phyloP scores from a whole-genome alignment of 2,113 vertebrate species.

The Oryzias celebensis region DNA sequence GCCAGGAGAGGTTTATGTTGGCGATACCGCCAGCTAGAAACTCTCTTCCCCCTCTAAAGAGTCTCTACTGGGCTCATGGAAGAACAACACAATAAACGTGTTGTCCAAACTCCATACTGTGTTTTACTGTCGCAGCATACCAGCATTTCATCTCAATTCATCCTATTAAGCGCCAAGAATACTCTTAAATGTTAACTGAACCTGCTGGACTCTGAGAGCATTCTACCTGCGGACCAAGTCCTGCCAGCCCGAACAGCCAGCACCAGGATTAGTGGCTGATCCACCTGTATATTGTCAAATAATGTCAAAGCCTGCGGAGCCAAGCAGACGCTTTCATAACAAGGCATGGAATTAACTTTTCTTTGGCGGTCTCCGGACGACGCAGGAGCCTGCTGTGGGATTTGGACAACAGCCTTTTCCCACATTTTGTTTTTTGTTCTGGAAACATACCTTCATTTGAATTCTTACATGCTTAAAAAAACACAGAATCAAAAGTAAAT shows the following conservation, averaged over 20 bases:
- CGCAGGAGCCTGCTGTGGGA: slow-evolving; percentile 1
- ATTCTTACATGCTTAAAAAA: slow-evolving; percentile 6
- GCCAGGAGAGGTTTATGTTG: slow-evolving; percentile 21
- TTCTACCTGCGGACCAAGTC: slow-evolving; percentile 20
- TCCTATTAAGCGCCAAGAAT: background rate
- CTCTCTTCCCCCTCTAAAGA: slow-evolving; percentile 21
- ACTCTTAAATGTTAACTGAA: background rate
- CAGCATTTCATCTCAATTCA: background rate
- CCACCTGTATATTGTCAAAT: slow-evolving; percentile 44
- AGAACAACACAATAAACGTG: slow-evolving; percentile 4
- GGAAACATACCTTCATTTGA: slow-evolving; percentile 12
- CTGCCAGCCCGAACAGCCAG: slow-evolving; percentile 24
- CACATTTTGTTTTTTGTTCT: slow-evolving; percentile 9
- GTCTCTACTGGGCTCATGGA: slow-evolving; percentile 10
- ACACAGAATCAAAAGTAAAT: slow-evolving; percentile 1
- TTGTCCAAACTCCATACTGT: background rate
- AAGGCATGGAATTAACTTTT: slow-evolving; percentile 23
- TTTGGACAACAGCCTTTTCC: slow-evolving; percentile 12
- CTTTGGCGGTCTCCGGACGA: slow-evolving; percentile 18
- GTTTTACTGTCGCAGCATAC: background rate
- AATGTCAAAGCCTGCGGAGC: slow-evolving; percentile 27
- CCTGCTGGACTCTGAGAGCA: background rate
- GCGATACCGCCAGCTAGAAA: slow-evolving; percentile 6
- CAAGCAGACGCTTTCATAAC: slow-evolving; percentile 42
- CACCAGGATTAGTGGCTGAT: slow-evolving; percentile 32